These are phyloP conservation scores for Trichopria drosophilae DNA, from an alignment of 2,888 invertebrate species.

Conservation along the genomic window DNA sequence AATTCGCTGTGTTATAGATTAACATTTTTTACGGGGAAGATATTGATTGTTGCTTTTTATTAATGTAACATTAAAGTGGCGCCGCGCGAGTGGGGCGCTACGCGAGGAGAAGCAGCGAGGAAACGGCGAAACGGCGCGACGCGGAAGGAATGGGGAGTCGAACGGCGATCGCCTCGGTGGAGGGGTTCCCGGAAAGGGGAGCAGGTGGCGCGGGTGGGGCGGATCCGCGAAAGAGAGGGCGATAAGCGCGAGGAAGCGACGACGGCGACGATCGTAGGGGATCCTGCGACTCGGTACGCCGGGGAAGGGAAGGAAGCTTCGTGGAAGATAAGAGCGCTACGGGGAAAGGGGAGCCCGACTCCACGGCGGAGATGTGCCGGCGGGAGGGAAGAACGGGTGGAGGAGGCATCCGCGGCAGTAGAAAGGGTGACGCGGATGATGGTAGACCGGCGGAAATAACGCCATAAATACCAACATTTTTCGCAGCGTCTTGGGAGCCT, in stretches of 20 bases:
- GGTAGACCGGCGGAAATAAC: conserved; percentile 49
- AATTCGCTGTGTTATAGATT: conserved; percentile 54
- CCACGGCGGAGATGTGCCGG: conserved; percentile 21
- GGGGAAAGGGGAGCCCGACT: conserved; percentile 19
- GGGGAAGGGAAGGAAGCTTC: no score
- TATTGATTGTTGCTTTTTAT: conserved; percentile 60
- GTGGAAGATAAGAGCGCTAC: no score
- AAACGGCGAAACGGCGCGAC: conserved; percentile 22
- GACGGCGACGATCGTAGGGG: conserved; percentile 17
- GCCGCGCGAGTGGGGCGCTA: conserved; percentile 39
- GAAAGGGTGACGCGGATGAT: conserved; percentile 27
- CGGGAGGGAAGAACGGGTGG: conserved; percentile 25
- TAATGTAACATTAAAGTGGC: conserved; percentile 58
- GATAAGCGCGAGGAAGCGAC: conserved; percentile 38
- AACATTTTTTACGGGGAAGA: conserved; percentile 57
- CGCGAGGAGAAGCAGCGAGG: conserved; percentile 26
- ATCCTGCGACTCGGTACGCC: conserved; percentile 14
- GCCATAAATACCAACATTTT: conserved; percentile 55
- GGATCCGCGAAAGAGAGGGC: conserved; percentile 21
- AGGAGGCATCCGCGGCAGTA: conserved; percentile 26
- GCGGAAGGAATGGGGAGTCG: conserved; percentile 24
- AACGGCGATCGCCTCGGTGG: conserved; percentile 28
- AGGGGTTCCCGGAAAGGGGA: conserved; percentile 27
- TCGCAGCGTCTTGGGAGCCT: conserved; percentile 51
- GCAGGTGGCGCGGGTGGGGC: conserved; percentile 22